Evolutionary conservation across 2,888 invertebrate species (phyloP).

Genomic region (Macrophya annulata): DNA sequence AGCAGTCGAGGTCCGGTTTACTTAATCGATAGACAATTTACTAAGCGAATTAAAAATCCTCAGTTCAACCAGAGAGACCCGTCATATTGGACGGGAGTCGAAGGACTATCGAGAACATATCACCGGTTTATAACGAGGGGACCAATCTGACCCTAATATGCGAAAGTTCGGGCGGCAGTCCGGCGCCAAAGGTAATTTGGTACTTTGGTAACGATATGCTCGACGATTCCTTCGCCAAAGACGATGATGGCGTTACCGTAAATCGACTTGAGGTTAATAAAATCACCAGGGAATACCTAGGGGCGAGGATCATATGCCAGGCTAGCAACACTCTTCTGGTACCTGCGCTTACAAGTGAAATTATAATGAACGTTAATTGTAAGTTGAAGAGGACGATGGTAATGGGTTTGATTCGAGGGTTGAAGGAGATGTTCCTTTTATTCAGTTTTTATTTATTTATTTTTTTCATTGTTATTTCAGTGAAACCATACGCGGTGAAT

Average conservation of each 20-base stretch:
- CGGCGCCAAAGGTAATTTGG: conserved; percentile 91
- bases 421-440: too few species aligned
- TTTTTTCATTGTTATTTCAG: conserved; percentile 81
- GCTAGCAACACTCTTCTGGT: conserved; percentile 93
- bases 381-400: conserved; percentile 60
- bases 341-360: conserved; percentile 81
- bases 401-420: background rate
- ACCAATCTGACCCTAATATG: conserved; percentile 71
- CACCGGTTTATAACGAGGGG: conserved; percentile 72
- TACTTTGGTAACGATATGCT: conserved; percentile 87
- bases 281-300: conserved; percentile 87
- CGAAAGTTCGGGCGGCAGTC: conserved; percentile 80
- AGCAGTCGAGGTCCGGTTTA: conserved; percentile 66
- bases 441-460: background rate
- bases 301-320: conserved; percentile 91
- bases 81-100: conserved; percentile 69
- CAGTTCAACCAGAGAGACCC: conserved; percentile 73
- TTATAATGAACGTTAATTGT: conserved; percentile 73
- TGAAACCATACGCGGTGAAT: conserved; percentile 91
- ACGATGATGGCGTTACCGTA: conserved; percentile 88
- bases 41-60: background rate
- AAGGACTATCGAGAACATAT: conserved; percentile 66
- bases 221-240: conserved; percentile 87
- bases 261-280: conserved; percentile 88
- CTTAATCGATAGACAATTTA: too few species aligned